Evolutionary conservation across 2,113 vertebrate species (phyloP), one percentile per base, ranked within the genome.

Genomic region (Rousettus leschenaultii): DNA sequence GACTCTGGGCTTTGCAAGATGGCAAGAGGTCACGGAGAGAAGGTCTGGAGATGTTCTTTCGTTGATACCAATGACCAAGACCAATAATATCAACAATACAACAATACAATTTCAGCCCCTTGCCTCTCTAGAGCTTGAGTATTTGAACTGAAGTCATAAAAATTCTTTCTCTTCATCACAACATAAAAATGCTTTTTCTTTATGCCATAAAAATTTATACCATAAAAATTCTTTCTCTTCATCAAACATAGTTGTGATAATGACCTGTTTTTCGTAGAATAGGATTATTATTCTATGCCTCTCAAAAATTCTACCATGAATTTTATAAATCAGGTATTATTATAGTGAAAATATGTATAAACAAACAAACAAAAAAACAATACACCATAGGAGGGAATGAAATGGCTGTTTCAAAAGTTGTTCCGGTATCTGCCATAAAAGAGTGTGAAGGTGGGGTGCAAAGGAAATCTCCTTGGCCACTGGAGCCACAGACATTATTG

Each of bases 261-360:
- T 33, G 48, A 85, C 51, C 13, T 33, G 38, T 16, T 74, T 94
- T 89, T 33, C 30, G 35, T 13, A 74, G 40, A 92, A 75, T 0
- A 66, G n/a, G 21, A 75, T 15, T 68, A 5, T 38, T n/a, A 5
- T 77, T 59, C 22, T 40, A 40, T 40, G 40, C 40, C 40, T 40
- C 40, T 40, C 40, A 40, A 40, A 40, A 40, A 40, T 40, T 6
- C 3, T 40, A 40, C 40, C 40, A 40, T 40, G 61, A 75, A 90
- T 82, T 95, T 68, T 87, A 22, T 95, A 89, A 89, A 51, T 74
- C 12, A 86, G 43, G 43, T 82, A 38, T 92, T 82, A 38, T 92
- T 71, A 91, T 86, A 93, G 71, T 86, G 53, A 33, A 93, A 94
- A 86, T 24, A 78, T 71, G 66, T 94, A 3, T 78, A 86, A 84